Base-by-base conservation (phyloP, 1,140 invertebrate genomes). In the Arion vulgaris region DNA sequence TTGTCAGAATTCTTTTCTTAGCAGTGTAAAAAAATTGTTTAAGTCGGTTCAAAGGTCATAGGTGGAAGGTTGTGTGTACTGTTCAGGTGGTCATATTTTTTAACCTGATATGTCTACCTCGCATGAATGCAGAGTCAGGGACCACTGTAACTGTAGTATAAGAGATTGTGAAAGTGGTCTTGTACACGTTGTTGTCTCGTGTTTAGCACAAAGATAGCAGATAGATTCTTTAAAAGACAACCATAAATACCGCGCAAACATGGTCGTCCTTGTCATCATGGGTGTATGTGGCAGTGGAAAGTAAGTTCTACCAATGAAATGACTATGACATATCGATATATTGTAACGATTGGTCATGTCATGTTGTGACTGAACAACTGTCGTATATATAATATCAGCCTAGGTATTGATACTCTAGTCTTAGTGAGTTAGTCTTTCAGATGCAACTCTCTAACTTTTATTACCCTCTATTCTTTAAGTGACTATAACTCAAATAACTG, bases 201-300 rank as follows among this genome's bases (percentile, higher is more conserved):
- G 45, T 49, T 49, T 19, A 23, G 53, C 53, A 11, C 26, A 19
- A 57, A 57, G 53, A 57, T 57, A 57, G 53, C 23, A 57, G 5
- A 57, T 57, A 19, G 19, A 9, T 23, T 5, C 53, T 19, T n/a
- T 57, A 7, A 45, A 57, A 57, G 4, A 57, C 5, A n/a, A 19
- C 19, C 26, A 4, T 57, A 19, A 57, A 7, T 17, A 66, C 28
- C 62, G 5, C 7, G 17, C 62, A 66, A 80, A 66, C 26, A 88
- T 87, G 86, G 83, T 87, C 26, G 68, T 80, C 17, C n/a, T 88
- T 34, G 73, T 90, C 51, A 39, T 90, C 19, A 89, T 90, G 83
- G 89, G 89, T 45, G 89, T 89, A n/a, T 89, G 87, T 81, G 89
- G 89, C 28, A 73, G 86, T 85, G 89, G 89, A 71, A 90, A 90